Conservation (phyloP, 2,797 vertebrate species). For the Sebastes itinus region DNA sequence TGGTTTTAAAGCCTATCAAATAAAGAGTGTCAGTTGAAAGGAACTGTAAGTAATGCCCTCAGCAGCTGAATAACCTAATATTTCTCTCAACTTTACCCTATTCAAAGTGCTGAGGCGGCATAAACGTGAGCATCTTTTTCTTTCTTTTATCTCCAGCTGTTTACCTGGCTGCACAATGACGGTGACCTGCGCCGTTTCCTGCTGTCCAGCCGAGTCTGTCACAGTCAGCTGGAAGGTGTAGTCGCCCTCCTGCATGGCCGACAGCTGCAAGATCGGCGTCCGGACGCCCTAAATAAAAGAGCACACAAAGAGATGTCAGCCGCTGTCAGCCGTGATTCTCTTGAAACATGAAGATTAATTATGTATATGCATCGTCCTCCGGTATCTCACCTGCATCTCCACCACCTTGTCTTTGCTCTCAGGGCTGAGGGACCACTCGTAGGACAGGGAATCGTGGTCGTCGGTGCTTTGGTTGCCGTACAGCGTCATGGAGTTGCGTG, state of each 20-base stretch:
- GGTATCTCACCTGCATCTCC: conserved; percentile 94
- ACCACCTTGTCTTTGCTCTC: conserved; percentile 97
- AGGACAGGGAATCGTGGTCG: conserved; percentile 92
- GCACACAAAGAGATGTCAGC: not conserved
- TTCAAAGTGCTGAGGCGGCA: not conserved
- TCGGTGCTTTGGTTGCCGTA: conserved; percentile 95
- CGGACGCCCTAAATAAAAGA: conserved; percentile 89
- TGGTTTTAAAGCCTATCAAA: too few relatives aligned
- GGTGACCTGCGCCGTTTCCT: conserved; percentile 93
- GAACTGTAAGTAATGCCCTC: not conserved
- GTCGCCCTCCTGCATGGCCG: conserved; percentile 96
- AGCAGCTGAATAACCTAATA: not conserved
- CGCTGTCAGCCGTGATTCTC: not conserved
- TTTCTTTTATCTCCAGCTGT: not conserved
- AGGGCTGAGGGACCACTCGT: conserved; percentile 96
- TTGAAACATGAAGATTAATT: not conserved
- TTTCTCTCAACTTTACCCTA: not conserved
- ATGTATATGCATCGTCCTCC: fast-evolving
- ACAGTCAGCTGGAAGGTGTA: conserved; percentile 98
- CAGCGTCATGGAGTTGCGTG: conserved; percentile 92
- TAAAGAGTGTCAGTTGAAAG: not conserved
- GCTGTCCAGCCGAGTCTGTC: conserved; percentile 93
- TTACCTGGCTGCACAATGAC: conserved; percentile 97
- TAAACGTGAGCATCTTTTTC: not conserved
- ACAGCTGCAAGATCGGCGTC: conserved; percentile 92